phyloP scores from a whole-genome alignment of 2,888 invertebrate species.

The Acrobasis suavella region DNA sequence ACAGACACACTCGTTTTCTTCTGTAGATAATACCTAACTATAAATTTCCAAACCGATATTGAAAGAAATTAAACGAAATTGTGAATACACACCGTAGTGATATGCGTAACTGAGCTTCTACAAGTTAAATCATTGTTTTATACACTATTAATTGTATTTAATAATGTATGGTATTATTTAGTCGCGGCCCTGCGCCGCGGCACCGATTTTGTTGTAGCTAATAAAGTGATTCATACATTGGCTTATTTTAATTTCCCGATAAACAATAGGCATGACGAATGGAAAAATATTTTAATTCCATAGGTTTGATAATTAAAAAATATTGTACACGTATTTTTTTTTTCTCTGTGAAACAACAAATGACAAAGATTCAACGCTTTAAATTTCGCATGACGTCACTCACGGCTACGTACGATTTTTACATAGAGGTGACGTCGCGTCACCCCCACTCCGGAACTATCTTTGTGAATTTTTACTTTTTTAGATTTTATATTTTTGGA shows the following conservation, averaged over 20 bases:
- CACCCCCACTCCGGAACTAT: too few relatives aligned
- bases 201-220: constrained; percentile 77
- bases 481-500: too few relatives aligned
- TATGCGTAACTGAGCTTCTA: constrained; percentile 81
- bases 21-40: background rate
- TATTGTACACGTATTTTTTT: too few relatives aligned
- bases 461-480: too few relatives aligned
- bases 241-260: background rate
- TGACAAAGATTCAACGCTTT: too few relatives aligned
- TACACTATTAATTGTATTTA: constrained; percentile 64
- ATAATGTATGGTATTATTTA: constrained; percentile 60
- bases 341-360: too few relatives aligned
- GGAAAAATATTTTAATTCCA: too few relatives aligned
- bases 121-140: constrained; percentile 70
- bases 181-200: constrained; percentile 46
- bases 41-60: constrained; percentile 64
- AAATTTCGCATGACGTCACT: too few relatives aligned
- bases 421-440: too few relatives aligned
- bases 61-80: constrained; percentile 46
- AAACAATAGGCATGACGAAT: background rate
- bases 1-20: too few relatives aligned
- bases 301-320: too few relatives aligned
- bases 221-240: constrained; percentile 69
- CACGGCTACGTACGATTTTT: too few relatives aligned
- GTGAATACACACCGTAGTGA: constrained; percentile 80